Base-by-base conservation (phyloP, 1,140 invertebrate genomes). In the Chironomus tepperi region DNA sequence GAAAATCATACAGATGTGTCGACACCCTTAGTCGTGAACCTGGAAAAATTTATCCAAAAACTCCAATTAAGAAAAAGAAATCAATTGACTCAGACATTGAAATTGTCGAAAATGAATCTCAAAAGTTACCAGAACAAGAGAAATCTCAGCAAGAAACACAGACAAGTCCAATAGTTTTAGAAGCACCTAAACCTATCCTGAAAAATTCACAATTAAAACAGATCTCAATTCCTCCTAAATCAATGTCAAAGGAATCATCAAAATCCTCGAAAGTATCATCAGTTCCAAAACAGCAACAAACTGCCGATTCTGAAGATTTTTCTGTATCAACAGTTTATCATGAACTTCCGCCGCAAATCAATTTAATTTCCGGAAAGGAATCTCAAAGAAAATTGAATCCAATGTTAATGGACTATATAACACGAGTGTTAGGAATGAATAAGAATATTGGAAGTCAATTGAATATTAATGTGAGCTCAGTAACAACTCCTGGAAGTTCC, bases 381-480 rank as follows among this genome's bases (percentile, higher is more conserved):
- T 9, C 16, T 70, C 6, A 19, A 34, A 34, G 24, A 6, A 16
- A 70, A 19, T 19, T 70, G 7, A 70, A 70, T 47, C 18, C 73
- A 10, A 15, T 18, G 3, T 47, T 74, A 3, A 77, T 77, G 1
- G 77, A 81, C 1, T 82, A 82, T 75, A 77, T 82, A 1, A 77
- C 81, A 10, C 79, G 80, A 7, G 74, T 82, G 21, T 67, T 82
- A n/a, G 75, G 75, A 15, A 81, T 82, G 81, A 78, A 76, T 0
- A 75, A 76, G 6, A 74, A 74, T 10, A 77, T 76, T 7, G 42
- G 82, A 7, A 75, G 78, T 3, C 75, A 78, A 0, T 73, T 82
- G 9, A 74, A 75, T 8, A 77, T 79, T 0, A 78, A 78, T 73
- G 42, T 47, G 3, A 79, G 80, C 0, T 78, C 79, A 2, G 75